Base-by-base conservation (phyloP, 2,888 invertebrate genomes). In the Acleris literana region DNA sequence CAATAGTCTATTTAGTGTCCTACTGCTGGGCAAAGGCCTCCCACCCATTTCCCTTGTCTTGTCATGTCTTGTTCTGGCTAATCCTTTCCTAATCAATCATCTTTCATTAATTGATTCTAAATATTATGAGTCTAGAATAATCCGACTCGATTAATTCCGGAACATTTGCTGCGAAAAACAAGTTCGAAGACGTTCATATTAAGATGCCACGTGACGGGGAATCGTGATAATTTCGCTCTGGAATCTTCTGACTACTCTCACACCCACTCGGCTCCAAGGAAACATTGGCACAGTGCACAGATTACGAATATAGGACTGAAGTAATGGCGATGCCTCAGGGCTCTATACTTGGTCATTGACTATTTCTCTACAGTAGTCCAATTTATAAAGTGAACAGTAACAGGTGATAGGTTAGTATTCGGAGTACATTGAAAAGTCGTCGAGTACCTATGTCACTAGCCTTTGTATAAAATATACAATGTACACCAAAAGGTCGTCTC, bases 251-350 rank as follows among this genome's bases (percentile, higher is more conserved):
- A 46, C 46, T 57, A 57, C 57, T 57, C 43, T n/a, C 44, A 56
- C 56, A 57, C 57, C 57, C 57, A 57, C 57, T 57, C 18, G 25
- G 29, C 25, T n/a, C 57, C 57, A 48, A 57, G 17, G 57, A 46
- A 46, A 57, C 46, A 18, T 57, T 20, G 22, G 46, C 57, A 57
- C 57, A 57, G 57, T 48, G 7, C n/a, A 44, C 57, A 48, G 57
- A 29, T 46, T 52, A 13, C 17, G 25, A 52, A 13, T 9, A 52
- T 52, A 52, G 9, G 17, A 18, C 13, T 20, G 18, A 51, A 46
- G 1, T 46, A 46, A 46, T 46, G 1, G 46, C 16, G n/a, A 6
- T 46, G 46, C 46, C 46, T 46, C 46, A 46, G 46, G 46, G 46
- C 46, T 46, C 17, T 46, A 46, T 46, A 46, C 46, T 46, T 46